Conservation (phyloP, 2,888 invertebrate species). For the Dinocampus coccinellae region DNA sequence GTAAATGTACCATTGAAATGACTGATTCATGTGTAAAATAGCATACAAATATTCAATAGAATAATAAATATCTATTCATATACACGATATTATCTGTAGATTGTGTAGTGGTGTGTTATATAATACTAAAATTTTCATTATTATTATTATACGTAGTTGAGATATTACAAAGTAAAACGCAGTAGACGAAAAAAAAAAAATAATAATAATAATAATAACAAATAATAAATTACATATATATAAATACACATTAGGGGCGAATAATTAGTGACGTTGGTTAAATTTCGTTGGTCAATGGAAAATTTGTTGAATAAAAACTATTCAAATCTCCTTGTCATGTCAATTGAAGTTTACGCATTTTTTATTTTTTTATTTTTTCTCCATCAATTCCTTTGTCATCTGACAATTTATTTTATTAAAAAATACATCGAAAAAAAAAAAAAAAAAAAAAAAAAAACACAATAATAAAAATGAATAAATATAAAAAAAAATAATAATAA, state of each 20-base stretch:
- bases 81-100: neutral
- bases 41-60: neutral
- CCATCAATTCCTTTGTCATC: too few species aligned
- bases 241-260: neutral
- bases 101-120: neutral
- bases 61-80: neutral
- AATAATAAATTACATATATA: neutral
- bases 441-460: too few species aligned
- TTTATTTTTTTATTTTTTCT: too few species aligned
- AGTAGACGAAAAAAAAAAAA: neutral
- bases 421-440: too few species aligned
- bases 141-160: neutral
- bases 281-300: constrained; percentile 4
- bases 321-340: neutral
- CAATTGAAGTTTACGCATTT: neutral
- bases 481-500: too few species aligned
- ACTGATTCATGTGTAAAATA: neutral
- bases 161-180: neutral
- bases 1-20: constrained; percentile 20
- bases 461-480: too few species aligned
- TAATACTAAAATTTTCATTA: neutral
- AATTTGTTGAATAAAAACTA: constrained; percentile 11
- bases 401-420: too few species aligned
- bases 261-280: constrained; percentile 16
- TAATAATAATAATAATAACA: neutral